Percentiles rank a stretch among this genome's conserved stretches.
Conservation (phyloP, 2,113 vertebrate genomes). For the Ailurus styani region DNA sequence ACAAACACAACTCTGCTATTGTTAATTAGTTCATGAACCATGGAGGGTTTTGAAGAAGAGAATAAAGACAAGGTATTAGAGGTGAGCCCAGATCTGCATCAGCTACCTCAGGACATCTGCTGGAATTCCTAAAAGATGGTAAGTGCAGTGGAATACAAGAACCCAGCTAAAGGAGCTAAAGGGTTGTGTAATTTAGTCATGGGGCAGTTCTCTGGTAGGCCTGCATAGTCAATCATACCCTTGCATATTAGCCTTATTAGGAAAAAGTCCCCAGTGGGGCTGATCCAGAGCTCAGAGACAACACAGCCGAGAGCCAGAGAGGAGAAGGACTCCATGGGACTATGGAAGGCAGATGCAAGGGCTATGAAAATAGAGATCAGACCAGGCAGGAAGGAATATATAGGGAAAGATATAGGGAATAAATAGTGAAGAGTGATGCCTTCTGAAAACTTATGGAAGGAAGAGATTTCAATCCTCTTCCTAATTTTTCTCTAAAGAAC, state of each 20-base stretch:
- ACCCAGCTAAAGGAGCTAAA: background rate
- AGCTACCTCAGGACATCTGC: background rate
- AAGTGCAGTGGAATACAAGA: background rate
- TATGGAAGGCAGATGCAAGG: background rate
- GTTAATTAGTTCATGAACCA: background rate
- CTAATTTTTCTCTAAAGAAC: background rate
- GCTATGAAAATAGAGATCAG: background rate
- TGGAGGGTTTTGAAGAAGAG: background rate
- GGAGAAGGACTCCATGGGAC: background rate
- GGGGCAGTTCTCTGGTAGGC: background rate
- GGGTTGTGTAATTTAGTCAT: background rate
- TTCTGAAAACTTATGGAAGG: background rate
- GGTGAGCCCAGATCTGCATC: background rate
- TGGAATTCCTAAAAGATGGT: background rate
- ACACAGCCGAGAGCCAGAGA: background rate
- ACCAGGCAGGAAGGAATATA: background rate
- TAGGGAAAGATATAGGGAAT: background rate
- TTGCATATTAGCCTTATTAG: background rate
- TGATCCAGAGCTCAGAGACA: background rate
- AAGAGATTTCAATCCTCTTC: background rate
- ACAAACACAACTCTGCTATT: background rate
- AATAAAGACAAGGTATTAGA: background rate
- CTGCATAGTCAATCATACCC: background rate
- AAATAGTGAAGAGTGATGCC: background rate
- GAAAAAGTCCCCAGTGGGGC: background rate